Evolutionary conservation across 1,140 invertebrate genomes (phyloP).

Genomic region (Triops longicaudatus): DNA sequence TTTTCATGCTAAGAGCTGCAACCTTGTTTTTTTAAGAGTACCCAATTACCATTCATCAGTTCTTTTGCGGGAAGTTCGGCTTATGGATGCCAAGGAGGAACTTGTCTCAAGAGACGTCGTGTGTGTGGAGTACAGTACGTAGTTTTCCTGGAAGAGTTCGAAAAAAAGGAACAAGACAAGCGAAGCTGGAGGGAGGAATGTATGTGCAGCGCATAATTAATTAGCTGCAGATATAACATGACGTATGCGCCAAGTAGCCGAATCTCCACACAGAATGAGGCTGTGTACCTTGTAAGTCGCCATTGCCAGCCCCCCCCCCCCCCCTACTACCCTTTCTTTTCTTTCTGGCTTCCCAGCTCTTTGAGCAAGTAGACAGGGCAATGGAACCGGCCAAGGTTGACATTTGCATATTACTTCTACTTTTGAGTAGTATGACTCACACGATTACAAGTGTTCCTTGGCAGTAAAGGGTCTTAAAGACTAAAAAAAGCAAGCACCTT

Average conservation of each 20-base stretch:
- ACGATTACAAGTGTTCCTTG: not conserved
- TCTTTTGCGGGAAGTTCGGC: no score
- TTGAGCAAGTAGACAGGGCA: not conserved
- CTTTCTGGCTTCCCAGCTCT: not conserved
- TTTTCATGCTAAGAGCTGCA: not conserved
- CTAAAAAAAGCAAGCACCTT: no score
- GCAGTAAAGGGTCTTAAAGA: not conserved
- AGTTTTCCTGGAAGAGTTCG: not conserved
- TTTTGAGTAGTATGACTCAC: not conserved
- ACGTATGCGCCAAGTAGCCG: slow-evolving; percentile 4
- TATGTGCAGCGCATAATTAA: slow-evolving; percentile 2
- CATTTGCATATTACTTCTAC: not conserved
- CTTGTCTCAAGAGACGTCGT: no score
- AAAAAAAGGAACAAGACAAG: not conserved
- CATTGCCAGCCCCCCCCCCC: not conserved
- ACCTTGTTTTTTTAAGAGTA: not conserved
- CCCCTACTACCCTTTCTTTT: no score
- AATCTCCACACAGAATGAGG: not conserved
- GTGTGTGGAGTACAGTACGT: no score
- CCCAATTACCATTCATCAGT: not conserved
- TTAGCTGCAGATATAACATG: not conserved
- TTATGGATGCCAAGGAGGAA: no score
- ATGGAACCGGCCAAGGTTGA: slow-evolving; percentile 14
- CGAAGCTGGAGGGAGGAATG: not conserved
- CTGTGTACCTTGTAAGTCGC: not conserved